These are phyloP conservation scores for Hippopotamyrus pictus DNA, from an alignment of 2,797 vertebrate genomes.

Conservation along the genomic window DNA sequence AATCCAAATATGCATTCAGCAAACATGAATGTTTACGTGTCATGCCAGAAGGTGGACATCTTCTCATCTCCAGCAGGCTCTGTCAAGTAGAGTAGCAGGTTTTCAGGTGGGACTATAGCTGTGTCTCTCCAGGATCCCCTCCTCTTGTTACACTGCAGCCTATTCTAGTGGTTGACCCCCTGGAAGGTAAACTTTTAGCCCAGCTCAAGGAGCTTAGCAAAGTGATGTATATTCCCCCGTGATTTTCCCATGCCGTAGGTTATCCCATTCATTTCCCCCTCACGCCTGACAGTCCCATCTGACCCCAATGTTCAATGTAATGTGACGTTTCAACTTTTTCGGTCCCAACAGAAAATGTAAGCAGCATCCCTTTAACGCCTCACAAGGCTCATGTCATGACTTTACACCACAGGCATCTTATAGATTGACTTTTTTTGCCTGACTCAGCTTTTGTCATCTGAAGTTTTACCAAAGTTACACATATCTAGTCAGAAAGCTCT, in stretches of 20 bases:
- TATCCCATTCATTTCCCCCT: neutral
- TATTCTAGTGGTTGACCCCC: neutral
- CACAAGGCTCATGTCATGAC: neutral
- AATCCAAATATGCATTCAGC: neutral
- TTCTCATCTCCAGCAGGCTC: neutral
- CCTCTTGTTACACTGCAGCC: neutral
- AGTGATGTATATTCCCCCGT: neutral
- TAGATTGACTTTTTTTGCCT: neutral
- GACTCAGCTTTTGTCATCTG: neutral
- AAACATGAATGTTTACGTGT: neutral
- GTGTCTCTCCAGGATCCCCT: neutral
- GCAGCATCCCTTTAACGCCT: neutral
- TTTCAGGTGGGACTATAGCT: neutral
- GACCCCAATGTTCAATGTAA: neutral
- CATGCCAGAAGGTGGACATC: neutral
- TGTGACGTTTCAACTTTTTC: neutral
- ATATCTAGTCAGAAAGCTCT: neutral
- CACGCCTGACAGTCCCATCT: neutral
- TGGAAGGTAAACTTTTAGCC: neutral
- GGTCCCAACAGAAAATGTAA: neutral
- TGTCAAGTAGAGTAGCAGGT: neutral
- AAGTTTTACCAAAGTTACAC: neutral
- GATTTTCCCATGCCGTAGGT: neutral
- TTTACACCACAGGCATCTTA: neutral
- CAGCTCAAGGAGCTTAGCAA: neutral